Base-by-base conservation (phyloP, 1,140 invertebrate genomes). In the Aphelinus certus region DNA sequence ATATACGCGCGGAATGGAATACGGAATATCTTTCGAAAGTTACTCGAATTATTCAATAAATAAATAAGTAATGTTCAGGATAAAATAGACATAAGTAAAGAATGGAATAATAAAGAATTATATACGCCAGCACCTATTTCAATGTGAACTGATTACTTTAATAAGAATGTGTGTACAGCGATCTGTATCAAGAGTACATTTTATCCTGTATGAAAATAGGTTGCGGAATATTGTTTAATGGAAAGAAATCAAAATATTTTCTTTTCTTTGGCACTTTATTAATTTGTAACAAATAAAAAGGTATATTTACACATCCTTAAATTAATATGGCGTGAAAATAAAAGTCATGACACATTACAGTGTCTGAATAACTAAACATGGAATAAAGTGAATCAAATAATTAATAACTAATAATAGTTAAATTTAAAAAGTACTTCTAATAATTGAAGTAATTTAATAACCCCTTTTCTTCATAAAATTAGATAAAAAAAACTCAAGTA, bases 191-290 rank as follows among this genome's bases (percentile, higher is more conserved):
- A 26, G 26, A 26, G 26, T 26, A 26, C 26, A 26, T 26, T 26
- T 26, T 26, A 26, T 26, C 26, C 26, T 26, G 26, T 26, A 26
- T 26, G 26, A 26, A 26, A 26, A 26, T 0, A 26, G 26, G 26
- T 26, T 26, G 26, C 0, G 26, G 26, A 26, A 26, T 26, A 26
- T 26, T 26, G 26, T 26, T 26, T 26, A 26, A 26, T 26, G 26
- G 26, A 26, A 26, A 26, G 26, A 26, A 26, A 26, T 26, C 26
- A 26, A 26, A 77, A 56, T 60, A 69, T 73, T 76, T 6, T 7
- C 74, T 85, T 86, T 85, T 87, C 84, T 86, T 87, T 86, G 85
- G 85, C 83, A 85, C 83, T 86, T 86, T 86, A 85, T 86, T 85
- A 78, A 81, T 76, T 71, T 75, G 74, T 84, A 85, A 85, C 77